A percentile compares a stretch with the other conserved stretches of the same genome.
phyloP scores from a whole-genome alignment of 2,113 vertebrate genomes.

The Calyptomena viridis region DNA sequence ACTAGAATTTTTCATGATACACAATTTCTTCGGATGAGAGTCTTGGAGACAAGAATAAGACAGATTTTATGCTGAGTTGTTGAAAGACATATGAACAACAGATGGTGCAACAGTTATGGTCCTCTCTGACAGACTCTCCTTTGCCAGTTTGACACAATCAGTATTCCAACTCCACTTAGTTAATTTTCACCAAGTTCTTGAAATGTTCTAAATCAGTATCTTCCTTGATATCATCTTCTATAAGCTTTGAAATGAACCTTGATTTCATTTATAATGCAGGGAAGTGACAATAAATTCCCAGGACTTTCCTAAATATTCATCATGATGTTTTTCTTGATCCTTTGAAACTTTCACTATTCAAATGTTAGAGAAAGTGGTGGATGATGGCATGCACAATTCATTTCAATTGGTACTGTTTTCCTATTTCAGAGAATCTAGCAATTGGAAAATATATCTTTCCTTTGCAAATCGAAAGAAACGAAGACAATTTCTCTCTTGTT shows the following conservation, averaged over 20 bases:
- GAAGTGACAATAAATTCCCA: background rate
- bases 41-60: background rate
- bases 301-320: background rate
- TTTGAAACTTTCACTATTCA: background rate
- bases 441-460: background rate
- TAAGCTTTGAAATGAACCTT: background rate
- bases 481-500: background rate
- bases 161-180: background rate
- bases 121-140: background rate
- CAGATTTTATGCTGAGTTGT: background rate
- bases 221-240: background rate
- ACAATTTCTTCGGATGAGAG: background rate
- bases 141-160: background rate
- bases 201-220: background rate
- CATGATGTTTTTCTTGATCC: background rate
- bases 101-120: background rate
- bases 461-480: background rate
- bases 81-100: background rate
- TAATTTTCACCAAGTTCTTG: background rate
- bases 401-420: background rate
- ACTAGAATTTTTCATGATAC: background rate
- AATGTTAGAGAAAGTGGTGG: background rate
- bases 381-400: background rate
- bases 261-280: background rate
- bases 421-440: background rate